Evolutionary conservation across 1,140 invertebrate species (phyloP).

Genomic region (Dendrolimus kikuchii): DNA sequence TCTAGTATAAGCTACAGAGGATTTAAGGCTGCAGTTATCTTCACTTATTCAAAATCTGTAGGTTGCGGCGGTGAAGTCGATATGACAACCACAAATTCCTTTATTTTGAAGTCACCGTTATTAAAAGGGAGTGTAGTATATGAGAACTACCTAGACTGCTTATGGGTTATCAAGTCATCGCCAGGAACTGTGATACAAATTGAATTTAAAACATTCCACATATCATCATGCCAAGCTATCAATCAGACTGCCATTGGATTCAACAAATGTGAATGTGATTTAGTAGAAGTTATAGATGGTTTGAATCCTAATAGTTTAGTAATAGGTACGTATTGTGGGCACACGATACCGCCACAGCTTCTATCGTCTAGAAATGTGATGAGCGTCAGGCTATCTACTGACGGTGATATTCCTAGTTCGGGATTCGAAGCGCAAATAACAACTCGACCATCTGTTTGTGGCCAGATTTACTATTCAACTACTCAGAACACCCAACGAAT

Average conservation of each 20-base stretch:
- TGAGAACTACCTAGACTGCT: constrained; percentile 65
- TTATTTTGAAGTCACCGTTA: constrained; percentile 42
- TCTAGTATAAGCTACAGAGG: constrained; percentile 48
- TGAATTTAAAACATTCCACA: constrained; percentile 73
- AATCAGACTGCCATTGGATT: constrained; percentile 59
- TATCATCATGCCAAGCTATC: constrained; percentile 51
- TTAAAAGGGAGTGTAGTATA: constrained; percentile 41
- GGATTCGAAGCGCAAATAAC: constrained; percentile 75
- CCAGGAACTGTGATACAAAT: constrained; percentile 71
- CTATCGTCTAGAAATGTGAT: constrained; percentile 73
- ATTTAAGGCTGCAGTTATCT: constrained; percentile 75
- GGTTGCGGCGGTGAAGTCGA: constrained; percentile 53
- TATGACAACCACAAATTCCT: constrained; percentile 21
- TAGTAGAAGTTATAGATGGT: constrained; percentile 81
- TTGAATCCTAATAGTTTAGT: constrained; percentile 73
- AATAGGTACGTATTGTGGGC: constrained; percentile 80
- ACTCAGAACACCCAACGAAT: constrained; percentile 55
- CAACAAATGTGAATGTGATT: constrained; percentile 75
- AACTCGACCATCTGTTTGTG: constrained; percentile 37
- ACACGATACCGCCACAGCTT: constrained; percentile 69
- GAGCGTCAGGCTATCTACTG: constrained; percentile 77
- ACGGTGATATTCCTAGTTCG: constrained; percentile 69
- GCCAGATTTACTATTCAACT: constrained; percentile 55
- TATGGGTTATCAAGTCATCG: constrained; percentile 57
- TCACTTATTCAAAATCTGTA: constrained; percentile 71